These are phyloP conservation scores for Agrochola litura DNA, from an alignment of 2,888 invertebrate genomes.

Conservation along the genomic window DNA sequence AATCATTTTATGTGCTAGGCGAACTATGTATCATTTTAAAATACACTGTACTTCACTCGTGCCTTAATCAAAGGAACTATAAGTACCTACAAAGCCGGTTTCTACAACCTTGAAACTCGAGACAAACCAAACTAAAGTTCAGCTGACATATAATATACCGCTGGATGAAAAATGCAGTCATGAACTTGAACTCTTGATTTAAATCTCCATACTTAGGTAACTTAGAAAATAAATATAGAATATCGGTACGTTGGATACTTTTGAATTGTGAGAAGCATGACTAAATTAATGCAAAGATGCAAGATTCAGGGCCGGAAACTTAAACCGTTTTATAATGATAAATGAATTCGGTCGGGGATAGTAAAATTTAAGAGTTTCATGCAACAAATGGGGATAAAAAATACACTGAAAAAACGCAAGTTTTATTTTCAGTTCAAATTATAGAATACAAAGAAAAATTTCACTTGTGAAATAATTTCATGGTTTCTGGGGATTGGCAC, in stretches of 20 bases:
- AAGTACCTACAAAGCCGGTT: constrained; percentile 38
- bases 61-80: neutral
- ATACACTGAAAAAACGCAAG: neutral
- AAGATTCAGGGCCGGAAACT: neutral
- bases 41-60: neutral
- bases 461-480: neutral
- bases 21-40: constrained; percentile 14
- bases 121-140: neutral
- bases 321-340: neutral
- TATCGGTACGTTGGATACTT: neutral
- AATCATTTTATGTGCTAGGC: neutral
- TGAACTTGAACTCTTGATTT: constrained; percentile 27
- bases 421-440: neutral
- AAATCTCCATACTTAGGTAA: constrained; percentile 10
- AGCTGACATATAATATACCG: neutral
- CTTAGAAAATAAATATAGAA: neutral
- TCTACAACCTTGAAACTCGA: constrained; percentile 30
- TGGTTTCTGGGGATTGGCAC: neutral
- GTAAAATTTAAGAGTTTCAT: neutral
- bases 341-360: neutral
- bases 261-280: neutral
- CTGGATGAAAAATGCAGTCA: neutral
- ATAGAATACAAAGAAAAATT: neutral
- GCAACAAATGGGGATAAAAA: neutral
- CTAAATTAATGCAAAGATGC: constrained; percentile 16